Conservation (phyloP, 1,140 invertebrate species). For the Latrodectus geometricus region DNA sequence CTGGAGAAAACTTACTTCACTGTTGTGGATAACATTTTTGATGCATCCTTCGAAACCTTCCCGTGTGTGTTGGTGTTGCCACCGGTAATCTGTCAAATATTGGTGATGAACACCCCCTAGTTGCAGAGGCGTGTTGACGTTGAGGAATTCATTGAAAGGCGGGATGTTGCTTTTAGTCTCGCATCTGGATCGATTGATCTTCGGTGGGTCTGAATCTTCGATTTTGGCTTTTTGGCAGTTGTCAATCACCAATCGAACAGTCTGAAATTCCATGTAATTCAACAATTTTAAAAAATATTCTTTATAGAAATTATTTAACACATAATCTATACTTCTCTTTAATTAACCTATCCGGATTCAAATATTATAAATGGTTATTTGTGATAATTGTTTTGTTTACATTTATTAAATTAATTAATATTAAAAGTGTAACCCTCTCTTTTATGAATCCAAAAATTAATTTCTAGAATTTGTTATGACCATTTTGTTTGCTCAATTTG, state of each 20-base stretch:
- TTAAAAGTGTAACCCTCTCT: no score
- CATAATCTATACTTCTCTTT: no score
- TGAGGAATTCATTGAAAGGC: conserved; percentile 95
- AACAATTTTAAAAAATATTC: no score
- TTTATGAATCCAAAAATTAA: no score
- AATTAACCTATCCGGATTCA: no score
- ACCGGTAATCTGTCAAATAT: conserved; percentile 79
- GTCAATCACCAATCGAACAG: conserved; percentile 89
- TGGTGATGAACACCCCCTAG: conserved; percentile 90
- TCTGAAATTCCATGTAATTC: conserved; percentile 25
- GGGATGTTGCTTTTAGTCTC: conserved; percentile 89
- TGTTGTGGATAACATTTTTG: conserved; percentile 95
- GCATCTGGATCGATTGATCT: conserved; percentile 89
- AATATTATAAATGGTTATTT: no score
- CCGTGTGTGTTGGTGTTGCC: conserved; percentile 64
- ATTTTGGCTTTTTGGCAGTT: conserved; percentile 83
- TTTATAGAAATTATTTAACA: no score
- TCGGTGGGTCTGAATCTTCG: conserved; percentile 81
- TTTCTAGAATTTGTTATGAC: no score
- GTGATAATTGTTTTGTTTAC: no score
- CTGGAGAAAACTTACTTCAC: conserved; percentile 72
- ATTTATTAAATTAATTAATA: no score
- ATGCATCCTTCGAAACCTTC: conserved; percentile 96
- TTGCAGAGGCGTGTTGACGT: conserved; percentile 95
- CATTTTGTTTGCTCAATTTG: no score